phyloP scores from a whole-genome alignment of 2,888 invertebrate species.

The Acrocera orbiculus region DNA sequence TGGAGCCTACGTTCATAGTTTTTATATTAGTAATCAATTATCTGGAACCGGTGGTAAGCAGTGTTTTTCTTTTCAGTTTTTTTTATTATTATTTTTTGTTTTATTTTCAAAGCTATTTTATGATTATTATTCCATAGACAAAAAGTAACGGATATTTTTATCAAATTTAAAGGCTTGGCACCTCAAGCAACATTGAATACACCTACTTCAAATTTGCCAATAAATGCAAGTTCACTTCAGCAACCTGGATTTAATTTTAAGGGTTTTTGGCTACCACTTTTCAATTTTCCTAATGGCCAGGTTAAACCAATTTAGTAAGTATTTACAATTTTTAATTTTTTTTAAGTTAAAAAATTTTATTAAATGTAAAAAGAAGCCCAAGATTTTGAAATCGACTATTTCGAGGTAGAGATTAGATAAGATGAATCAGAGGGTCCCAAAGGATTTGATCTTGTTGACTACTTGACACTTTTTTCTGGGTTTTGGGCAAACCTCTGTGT shows the following conservation, averaged over 20 bases:
- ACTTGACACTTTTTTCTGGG: too few relatives aligned
- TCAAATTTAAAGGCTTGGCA: too few relatives aligned
- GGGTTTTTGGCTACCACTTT: constrained; percentile 81
- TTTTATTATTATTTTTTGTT: background rate
- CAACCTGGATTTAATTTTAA: constrained; percentile 86
- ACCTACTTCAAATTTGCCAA: background rate
- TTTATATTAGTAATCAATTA: constrained; percentile 59
- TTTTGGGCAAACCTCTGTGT: too few relatives aligned
- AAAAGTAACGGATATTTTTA: too few relatives aligned
- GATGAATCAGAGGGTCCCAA: too few relatives aligned
- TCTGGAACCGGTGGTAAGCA: constrained; percentile 36
- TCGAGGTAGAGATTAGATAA: too few relatives aligned
- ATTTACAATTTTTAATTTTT: background rate
- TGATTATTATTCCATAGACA: background rate
- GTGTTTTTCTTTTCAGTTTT: constrained; percentile 22
- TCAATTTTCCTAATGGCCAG: constrained; percentile 68
- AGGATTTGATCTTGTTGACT: too few relatives aligned
- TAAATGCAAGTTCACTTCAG: constrained; percentile 56
- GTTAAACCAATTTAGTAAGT: constrained; percentile 83
- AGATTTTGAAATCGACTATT: too few relatives aligned
- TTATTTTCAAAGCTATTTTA: background rate
- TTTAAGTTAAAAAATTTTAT: too few relatives aligned
- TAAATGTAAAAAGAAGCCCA: too few relatives aligned
- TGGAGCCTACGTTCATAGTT: constrained; percentile 84
- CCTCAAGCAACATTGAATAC: background rate